Evolutionary conservation across 1,140 invertebrate genomes (phyloP), one percentile per base, ranked within the genome.

Genomic region (Sipha flava): DNA sequence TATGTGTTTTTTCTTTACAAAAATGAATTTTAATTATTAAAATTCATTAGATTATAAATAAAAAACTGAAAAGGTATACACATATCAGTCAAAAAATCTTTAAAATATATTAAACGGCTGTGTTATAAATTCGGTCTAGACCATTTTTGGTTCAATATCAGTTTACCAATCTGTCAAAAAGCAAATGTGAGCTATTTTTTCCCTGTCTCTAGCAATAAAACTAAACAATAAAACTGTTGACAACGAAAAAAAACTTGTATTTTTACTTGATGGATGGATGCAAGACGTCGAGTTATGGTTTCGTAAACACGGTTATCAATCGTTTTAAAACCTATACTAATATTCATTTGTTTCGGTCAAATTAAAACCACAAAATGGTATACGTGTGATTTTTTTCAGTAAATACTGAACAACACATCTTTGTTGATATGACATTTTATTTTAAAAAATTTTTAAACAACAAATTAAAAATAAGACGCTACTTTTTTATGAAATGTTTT

Each of bases 191-290:
- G 72, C 31, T 49, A 40, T 75, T 75, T 75, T 75, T 34, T 52
- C 1, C 37, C 16, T 29, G 49, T 34, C 12, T 73, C 18, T 73
- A 40, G 34, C 5, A 21, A 34, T 23, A 10, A 18, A 9, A 12
- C 23, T 18, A 31, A 75, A 75, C 72, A 75, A 75, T 75, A 57
- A 75, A 75, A 75, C 49, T 75, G 72, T 75, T 75, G 72, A 75
- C 72, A 40, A 75, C 21, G 72, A 57, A 72, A 75, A n/a, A n/a
- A 31, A 75, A 37, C 29, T n/a, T 18, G 26, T 49, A 72, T 49
- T 72, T 49, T 31, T 34, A 47, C 47, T 57, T 23, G 72, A 34
- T 37, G 3, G 59, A 57, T 57, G 52, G 52, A 57, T 57, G 52
- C 72, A 52, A 52, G 72, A 37, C 34, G 23, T 21, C 29, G 2